These are phyloP conservation scores for Vombatus ursinus DNA, from an alignment of 2,113 vertebrate species.

Conservation along the genomic window DNA sequence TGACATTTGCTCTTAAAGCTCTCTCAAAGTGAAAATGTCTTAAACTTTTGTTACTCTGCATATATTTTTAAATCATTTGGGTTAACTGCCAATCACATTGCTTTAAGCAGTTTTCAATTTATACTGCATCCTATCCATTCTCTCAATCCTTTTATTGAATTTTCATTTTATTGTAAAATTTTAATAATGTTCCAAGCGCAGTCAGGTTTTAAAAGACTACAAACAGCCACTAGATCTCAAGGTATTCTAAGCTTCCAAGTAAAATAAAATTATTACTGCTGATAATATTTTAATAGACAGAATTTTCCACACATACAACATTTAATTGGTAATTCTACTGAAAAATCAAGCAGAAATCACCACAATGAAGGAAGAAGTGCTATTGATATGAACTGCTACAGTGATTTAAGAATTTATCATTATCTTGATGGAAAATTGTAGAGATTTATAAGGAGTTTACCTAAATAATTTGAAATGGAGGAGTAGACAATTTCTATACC, in stretches of 20 bases:
- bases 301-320: slow-evolving; percentile 9
- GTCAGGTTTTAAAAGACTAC: slow-evolving; percentile 61
- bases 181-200: slow-evolving; percentile 50
- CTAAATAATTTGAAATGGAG: slow-evolving; percentile 46
- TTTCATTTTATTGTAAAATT: slow-evolving; percentile 52
- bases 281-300: slow-evolving; percentile 29
- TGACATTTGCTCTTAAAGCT: slow-evolving; percentile 48
- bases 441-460: slow-evolving; percentile 42
- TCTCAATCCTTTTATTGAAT: not conserved
- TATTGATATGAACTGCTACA: slow-evolving; percentile 30
- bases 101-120: slow-evolving; percentile 54
- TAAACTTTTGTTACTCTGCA: slow-evolving; percentile 56
- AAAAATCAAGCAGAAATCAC: not conserved
- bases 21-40: slow-evolving; percentile 55
- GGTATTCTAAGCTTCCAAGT: slow-evolving; percentile 39
- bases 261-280: slow-evolving; percentile 57
- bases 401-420: slow-evolving; percentile 21
- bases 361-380: slow-evolving; percentile 6
- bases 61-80: slow-evolving; percentile 57
- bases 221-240: slow-evolving; percentile 45
- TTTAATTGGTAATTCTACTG: slow-evolving; percentile 44
- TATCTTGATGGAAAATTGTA: slow-evolving; percentile 7
- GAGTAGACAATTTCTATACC: slow-evolving; percentile 2
- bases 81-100: slow-evolving; percentile 47
- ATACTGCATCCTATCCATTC: slow-evolving; percentile 58